phyloP scores from a whole-genome alignment of 2,888 invertebrate genomes.

The Drosophila conformis region DNA sequence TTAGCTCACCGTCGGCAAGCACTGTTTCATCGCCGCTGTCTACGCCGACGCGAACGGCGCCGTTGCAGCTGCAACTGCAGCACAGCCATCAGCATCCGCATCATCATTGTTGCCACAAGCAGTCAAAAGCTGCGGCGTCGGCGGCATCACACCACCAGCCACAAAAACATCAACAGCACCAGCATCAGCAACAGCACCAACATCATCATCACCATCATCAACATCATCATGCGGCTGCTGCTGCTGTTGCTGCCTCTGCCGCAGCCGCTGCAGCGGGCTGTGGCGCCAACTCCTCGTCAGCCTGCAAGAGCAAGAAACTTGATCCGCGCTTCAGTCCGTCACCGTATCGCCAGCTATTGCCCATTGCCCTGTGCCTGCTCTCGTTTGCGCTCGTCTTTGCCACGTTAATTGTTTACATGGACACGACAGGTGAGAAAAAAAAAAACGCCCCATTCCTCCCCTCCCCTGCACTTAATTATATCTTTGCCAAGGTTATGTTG shows the following conservation, averaged over 20 bases:
- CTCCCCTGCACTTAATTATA: neutral
- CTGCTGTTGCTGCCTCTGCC: slow-evolving; percentile 34
- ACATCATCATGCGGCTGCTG: slow-evolving; percentile 46
- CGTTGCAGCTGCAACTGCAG: slow-evolving; percentile 69
- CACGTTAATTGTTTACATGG: slow-evolving; percentile 91
- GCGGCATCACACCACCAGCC: slow-evolving; percentile 51
- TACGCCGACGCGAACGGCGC: slow-evolving; percentile 82
- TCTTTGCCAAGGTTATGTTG: neutral
- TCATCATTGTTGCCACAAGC: slow-evolving; percentile 78
- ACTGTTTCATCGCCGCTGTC: slow-evolving; percentile 82
- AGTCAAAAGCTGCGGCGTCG: slow-evolving; percentile 38
- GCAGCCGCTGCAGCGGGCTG: slow-evolving; percentile 38
- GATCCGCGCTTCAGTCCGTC: slow-evolving; percentile 84
- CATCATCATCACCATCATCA: slow-evolving; percentile 55
- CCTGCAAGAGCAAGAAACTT: slow-evolving; percentile 84
- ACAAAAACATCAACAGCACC: slow-evolving; percentile 59
- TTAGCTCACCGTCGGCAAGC: slow-evolving; percentile 82
- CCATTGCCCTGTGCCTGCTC: slow-evolving; percentile 90
- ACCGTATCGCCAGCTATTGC: slow-evolving; percentile 86
- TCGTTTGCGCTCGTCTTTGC: slow-evolving; percentile 93
- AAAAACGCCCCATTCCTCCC: neutral
- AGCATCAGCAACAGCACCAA: slow-evolving; percentile 50
- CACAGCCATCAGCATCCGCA: slow-evolving; percentile 61
- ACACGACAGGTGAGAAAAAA: slow-evolving; percentile 89
- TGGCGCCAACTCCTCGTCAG: slow-evolving; percentile 49